A percentile compares a stretch with the other conserved stretches of the same genome.
Evolutionary conservation across 2,113 vertebrate species (phyloP).

Genomic region (Mesitornis unicolor): DNA sequence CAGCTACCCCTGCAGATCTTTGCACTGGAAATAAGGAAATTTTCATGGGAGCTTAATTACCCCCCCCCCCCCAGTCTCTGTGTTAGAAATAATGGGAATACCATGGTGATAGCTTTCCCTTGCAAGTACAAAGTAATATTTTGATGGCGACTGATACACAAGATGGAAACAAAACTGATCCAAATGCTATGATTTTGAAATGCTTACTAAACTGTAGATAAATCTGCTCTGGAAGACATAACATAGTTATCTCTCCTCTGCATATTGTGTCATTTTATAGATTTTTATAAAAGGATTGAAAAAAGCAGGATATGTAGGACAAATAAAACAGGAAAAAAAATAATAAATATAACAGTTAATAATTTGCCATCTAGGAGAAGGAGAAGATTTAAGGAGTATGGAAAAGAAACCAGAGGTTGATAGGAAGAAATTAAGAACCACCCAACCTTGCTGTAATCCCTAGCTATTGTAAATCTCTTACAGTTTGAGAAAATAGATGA

Average conservation of each 20-base stretch:
- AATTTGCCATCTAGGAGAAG: not conserved
- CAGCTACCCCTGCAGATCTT: not conserved
- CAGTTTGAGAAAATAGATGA: not conserved
- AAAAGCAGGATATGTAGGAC: not conserved
- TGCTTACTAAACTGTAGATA: not conserved
- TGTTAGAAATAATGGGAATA: not conserved
- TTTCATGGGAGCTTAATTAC: not conserved
- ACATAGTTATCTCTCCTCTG: not conserved
- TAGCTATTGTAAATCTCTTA: not conserved
- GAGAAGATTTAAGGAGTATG: not conserved
- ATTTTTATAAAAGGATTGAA: not conserved
- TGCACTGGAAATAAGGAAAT: not conserved
- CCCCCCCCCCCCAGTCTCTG: not conserved
- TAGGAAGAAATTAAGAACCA: not conserved
- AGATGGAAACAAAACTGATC: conserved; percentile 18
- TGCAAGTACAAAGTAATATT: not conserved
- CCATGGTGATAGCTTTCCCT: conserved; percentile 34
- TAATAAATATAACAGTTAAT: not conserved
- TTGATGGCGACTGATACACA: not conserved
- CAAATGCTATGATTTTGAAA: not conserved
- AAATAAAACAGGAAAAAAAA: not conserved
- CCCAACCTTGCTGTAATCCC: not conserved
- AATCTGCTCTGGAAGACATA: not conserved
- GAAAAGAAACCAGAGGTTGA: not conserved
- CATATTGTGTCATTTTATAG: not conserved